phyloP scores from a whole-genome alignment of 2,113 vertebrate genomes.

The Euleptes europaea region DNA sequence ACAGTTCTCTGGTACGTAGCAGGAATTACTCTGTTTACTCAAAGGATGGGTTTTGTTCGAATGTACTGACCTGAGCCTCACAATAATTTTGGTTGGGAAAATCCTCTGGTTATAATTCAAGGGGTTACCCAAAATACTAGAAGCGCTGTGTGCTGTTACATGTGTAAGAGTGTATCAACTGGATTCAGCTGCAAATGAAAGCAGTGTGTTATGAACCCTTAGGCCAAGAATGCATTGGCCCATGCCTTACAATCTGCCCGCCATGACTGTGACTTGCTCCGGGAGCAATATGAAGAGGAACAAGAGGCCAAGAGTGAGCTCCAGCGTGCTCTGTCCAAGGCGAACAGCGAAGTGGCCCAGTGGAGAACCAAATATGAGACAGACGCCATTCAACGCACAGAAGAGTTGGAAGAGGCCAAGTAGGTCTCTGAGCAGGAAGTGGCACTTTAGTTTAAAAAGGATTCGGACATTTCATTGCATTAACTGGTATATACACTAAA shows the following conservation, averaged over 20 bases:
- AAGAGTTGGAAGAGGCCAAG: slow-evolving; percentile 92
- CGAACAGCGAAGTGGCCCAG: slow-evolving; percentile 82
- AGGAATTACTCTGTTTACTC: not conserved
- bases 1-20: not conserved
- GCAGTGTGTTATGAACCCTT: not conserved
- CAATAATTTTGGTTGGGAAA: not conserved
- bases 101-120: not conserved
- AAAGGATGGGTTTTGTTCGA: not conserved
- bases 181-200: not conserved
- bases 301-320: slow-evolving; percentile 82
- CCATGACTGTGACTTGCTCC: slow-evolving; percentile 81
- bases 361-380: slow-evolving; percentile 89
- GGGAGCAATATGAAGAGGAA: slow-evolving; percentile 87
- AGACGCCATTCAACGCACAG: slow-evolving; percentile 83
- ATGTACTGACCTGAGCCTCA: not conserved
- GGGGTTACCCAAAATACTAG: not conserved
- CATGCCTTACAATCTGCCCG: slow-evolving; percentile 81
- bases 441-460: not conserved
- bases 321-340: slow-evolving; percentile 80
- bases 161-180: not conserved
- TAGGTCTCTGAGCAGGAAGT: slow-evolving; percentile 35
- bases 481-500: not conserved
- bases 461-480: not conserved
- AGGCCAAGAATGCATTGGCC: slow-evolving; percentile 85
- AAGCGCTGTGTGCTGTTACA: not conserved